These are phyloP conservation scores for Oryzias javanicus DNA, from an alignment of 2,113 vertebrate species.

Conservation along the genomic window DNA sequence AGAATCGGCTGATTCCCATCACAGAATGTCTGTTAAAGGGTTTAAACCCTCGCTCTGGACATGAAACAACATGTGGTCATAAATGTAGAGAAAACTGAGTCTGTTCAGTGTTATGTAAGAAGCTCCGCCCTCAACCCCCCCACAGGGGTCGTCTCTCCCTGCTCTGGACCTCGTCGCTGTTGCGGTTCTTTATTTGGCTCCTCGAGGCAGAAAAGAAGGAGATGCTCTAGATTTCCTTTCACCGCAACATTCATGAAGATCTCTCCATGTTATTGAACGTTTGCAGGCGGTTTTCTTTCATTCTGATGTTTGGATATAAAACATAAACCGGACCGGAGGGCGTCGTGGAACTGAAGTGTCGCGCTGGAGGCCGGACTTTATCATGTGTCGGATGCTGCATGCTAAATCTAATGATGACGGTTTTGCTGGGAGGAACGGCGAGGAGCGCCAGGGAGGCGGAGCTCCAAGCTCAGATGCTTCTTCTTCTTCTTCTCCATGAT, in stretches of 20 bases:
- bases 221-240: slow-evolving; percentile 13
- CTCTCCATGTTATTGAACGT: no score
- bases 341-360: no score
- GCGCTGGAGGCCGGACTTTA: slow-evolving; percentile 18
- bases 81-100: not conserved
- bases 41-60: no score
- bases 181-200: not conserved
- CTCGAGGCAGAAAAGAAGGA: slow-evolving; percentile 12
- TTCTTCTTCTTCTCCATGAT: slow-evolving; percentile 29
- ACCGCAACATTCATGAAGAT: no score
- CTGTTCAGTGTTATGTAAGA: not conserved
- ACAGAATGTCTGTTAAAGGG: no score
- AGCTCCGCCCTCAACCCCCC: not conserved
- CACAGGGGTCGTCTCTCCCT: no score
- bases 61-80: not conserved
- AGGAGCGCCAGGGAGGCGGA: slow-evolving; percentile 39
- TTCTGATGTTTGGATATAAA: no score
- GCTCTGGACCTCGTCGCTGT: no score
- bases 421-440: slow-evolving; percentile 14
- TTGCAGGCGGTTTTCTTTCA: no score
- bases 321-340: no score
- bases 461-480: slow-evolving; percentile 32
- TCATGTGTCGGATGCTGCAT: slow-evolving; percentile 22
- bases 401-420: slow-evolving; percentile 35
- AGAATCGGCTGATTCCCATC: no score